phyloP scores from a whole-genome alignment of 2,888 invertebrate genomes.

The Scelioninae gen. 1 region DNA sequence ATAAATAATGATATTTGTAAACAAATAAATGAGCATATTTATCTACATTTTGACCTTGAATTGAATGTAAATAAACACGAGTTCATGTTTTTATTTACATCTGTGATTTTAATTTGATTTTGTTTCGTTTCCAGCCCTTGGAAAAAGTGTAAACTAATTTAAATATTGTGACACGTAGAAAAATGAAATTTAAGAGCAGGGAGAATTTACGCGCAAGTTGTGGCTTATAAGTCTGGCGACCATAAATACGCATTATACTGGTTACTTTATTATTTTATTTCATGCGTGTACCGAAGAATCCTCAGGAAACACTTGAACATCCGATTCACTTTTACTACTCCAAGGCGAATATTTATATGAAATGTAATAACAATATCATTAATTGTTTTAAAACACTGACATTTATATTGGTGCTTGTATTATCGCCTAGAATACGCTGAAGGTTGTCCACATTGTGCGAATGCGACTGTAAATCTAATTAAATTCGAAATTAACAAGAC shows the following conservation, averaged over 20 bases:
- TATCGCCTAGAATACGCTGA: conserved; percentile 25
- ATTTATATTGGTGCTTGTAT: conserved; percentile 19
- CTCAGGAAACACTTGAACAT: conserved; percentile 7
- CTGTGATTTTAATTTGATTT: not conserved
- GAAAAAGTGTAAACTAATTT: conserved; percentile 36
- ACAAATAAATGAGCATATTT: not conserved
- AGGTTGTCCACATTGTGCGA: conserved; percentile 23
- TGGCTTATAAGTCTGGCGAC: conserved; percentile 20
- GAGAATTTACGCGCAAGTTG: not conserved
- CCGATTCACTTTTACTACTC: conserved; percentile 13
- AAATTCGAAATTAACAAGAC: conserved; percentile 26
- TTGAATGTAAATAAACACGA: too few species aligned
- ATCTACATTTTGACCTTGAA: not conserved
- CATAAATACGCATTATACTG: conserved; percentile 34
- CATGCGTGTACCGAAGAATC: not conserved
- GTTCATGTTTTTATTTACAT: too few species aligned
- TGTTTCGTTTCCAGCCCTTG: not conserved
- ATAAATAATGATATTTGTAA: too few species aligned
- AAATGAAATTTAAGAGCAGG: conserved; percentile 20
- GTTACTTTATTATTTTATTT: conserved; percentile 37
- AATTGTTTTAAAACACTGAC: conserved; percentile 43
- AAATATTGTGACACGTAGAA: conserved; percentile 12
- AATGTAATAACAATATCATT: conserved; percentile 13
- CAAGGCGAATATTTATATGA: conserved; percentile 8
- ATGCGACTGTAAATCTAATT: conserved; percentile 34